Evolutionary conservation across 2,888 invertebrate genomes (phyloP), one percentile per base, ranked within the genome.

Genomic region (Cyclophora albipunctata): DNA sequence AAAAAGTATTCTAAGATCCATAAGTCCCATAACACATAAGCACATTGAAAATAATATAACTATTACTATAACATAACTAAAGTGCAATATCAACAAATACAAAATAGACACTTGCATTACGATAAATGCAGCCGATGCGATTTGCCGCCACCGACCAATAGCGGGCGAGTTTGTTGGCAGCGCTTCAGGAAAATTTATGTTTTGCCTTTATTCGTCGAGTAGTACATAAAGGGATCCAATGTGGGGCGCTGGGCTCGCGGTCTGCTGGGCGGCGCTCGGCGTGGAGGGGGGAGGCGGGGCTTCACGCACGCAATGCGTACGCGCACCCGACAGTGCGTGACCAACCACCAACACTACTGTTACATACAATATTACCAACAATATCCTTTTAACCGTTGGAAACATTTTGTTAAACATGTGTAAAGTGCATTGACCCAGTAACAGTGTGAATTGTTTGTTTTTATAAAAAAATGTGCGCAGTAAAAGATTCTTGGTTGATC

Each of bases 171-270:
- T 64, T 71, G 66, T 81, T 82, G 81, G 78, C 80, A 73, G 48
- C 60, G 74, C 69, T 73, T 76, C 76, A 75, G 73, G 70, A 69
- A 72, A 73, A 66, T 65, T 59, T 64, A 59, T 50, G 67, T 67
- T 71, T 63, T 69, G 74, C 73, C 73, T 70, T 75, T 71, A 79
- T 80, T 78, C 80, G 82, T 58, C 64, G 71, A 62, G 64, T 65
- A 62, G 58, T 58, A 61, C 52, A 57, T 62, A 67, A 83, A 85
- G 81, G 85, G 84, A 37, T 84, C 84, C 84, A 84, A 83, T 83
- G 73, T 73, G 73, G 63, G 70, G 71, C 66, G 69, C 52, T 53
- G 69, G 55, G 65, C 60, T 54, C 50, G 55, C 59, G 66, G 71
- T 63, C 66, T 69, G 73, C 69, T 67, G 75, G 75, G 69, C 74